Conservation (phyloP, 2,797 vertebrate genomes). For the Crenichthys baileyi region DNA sequence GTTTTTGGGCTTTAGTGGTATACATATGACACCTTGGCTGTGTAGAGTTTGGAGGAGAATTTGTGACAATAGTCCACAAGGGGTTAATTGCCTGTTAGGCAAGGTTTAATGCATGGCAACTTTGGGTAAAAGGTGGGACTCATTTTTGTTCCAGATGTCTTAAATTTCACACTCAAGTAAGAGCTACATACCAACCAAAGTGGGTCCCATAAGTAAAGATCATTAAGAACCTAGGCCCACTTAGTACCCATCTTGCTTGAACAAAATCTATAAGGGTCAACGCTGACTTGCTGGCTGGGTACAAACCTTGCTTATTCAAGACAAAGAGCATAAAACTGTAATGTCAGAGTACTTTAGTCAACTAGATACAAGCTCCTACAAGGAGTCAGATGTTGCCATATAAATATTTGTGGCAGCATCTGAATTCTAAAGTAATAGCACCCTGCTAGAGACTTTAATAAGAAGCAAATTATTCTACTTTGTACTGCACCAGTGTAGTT, state of each 20-base stretch:
- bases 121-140: background rate
- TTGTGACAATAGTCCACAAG: background rate
- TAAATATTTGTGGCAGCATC: background rate
- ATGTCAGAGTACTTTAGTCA: background rate
- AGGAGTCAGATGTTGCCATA: background rate
- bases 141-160: no score
- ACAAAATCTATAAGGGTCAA: background rate
- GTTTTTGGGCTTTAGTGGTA: no score
- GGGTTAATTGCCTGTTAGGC: background rate
- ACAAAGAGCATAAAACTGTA: background rate
- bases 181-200: no score
- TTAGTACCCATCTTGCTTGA: no score
- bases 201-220: no score
- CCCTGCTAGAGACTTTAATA: no score
- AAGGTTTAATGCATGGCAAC: background rate
- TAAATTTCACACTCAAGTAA: no score
- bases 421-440: background rate
- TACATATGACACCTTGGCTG: no score
- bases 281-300: background rate
- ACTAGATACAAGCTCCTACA: background rate
- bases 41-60: background rate
- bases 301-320: background rate
- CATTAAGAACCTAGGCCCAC: no score
- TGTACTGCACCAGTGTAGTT: background rate
- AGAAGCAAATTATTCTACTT: background rate